phyloP scores from a whole-genome alignment of 2,797 vertebrate species.

The Setipinna tenuifilis region DNA sequence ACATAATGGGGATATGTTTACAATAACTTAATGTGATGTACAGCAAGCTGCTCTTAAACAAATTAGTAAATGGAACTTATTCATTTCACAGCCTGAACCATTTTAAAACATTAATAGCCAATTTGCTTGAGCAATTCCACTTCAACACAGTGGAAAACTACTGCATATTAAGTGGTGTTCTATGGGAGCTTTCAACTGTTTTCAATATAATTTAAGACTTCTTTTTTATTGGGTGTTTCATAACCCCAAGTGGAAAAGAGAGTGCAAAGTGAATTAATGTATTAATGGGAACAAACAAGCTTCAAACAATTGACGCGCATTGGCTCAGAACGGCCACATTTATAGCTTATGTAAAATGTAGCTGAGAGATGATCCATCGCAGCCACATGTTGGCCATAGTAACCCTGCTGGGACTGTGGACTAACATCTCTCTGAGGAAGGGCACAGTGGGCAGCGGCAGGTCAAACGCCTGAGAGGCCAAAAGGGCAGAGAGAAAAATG shows the following conservation, averaged over 20 bases:
- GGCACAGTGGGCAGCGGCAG: not conserved
- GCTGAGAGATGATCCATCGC: not conserved
- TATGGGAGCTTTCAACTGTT: constrained; percentile 1
- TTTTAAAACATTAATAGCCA: not conserved
- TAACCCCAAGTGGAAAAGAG: constrained; percentile 58
- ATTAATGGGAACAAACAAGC: constrained; percentile 52
- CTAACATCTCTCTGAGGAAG: not conserved
- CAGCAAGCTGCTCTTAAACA: not conserved
- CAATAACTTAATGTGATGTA: not conserved
- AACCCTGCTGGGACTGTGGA: not conserved
- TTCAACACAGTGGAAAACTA: not conserved
- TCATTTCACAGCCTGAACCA: not conserved
- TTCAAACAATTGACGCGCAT: not conserved
- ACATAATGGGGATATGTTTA: not conserved
- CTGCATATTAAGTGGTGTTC: constrained; percentile 3
- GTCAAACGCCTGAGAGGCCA: not conserved
- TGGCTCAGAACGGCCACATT: not conserved
- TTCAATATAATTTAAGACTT: constrained; percentile 16
- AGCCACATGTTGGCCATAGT: not conserved
- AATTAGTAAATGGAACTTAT: not conserved
- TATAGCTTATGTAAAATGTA: constrained; percentile 11
- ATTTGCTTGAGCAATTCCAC: not conserved
- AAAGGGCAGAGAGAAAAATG: not conserved
- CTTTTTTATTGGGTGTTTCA: constrained; percentile 70
- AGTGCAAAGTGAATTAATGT: constrained; percentile 57